Evolutionary conservation across 2,113 vertebrate species (phyloP).

Genomic region (Perccottus glenii): DNA sequence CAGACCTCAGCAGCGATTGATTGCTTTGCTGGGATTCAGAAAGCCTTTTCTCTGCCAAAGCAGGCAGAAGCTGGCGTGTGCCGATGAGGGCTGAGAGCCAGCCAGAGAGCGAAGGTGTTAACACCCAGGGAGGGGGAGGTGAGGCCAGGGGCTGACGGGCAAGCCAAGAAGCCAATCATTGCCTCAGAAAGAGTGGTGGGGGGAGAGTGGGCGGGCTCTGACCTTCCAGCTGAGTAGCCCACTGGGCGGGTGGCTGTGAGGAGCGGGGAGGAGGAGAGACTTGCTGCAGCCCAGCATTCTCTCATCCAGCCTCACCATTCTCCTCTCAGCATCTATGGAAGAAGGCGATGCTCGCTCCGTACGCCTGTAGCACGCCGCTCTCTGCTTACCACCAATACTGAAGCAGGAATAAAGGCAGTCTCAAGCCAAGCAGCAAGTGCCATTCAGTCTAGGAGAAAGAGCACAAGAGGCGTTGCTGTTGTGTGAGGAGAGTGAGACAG

Average conservation of each 20-base stretch:
- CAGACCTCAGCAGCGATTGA: slow-evolving; percentile 79
- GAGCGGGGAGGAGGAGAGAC: slow-evolving; percentile 72
- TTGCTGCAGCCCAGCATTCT: slow-evolving; percentile 89
- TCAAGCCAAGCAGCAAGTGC: slow-evolving; percentile 68
- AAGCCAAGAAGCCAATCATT: slow-evolving; percentile 89
- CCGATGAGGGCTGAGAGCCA: slow-evolving; percentile 70
- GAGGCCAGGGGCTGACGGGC: slow-evolving; percentile 81
- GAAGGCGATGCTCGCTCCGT: slow-evolving; percentile 95
- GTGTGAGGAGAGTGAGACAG: slow-evolving; percentile 77
- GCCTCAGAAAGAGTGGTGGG: slow-evolving; percentile 79
- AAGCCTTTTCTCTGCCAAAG: slow-evolving; percentile 77
- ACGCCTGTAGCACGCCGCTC: slow-evolving; percentile 89
- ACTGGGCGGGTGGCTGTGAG: slow-evolving; percentile 86
- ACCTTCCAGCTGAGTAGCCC: slow-evolving; percentile 96
- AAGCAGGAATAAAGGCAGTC: slow-evolving; percentile 63
- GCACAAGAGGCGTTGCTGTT: slow-evolving; percentile 64
- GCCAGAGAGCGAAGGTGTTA: slow-evolving; percentile 81
- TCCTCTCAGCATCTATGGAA: slow-evolving; percentile 94
- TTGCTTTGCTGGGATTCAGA: slow-evolving; percentile 78
- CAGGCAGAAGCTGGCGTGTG: slow-evolving; percentile 74
- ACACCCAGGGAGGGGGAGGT: slow-evolving; percentile 69
- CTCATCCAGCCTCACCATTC: slow-evolving; percentile 91
- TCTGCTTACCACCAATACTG: slow-evolving; percentile 86
- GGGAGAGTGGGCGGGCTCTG: slow-evolving; percentile 89
- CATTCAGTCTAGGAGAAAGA: slow-evolving; percentile 75